Evolutionary conservation across 2,113 vertebrate genomes (phyloP).

Genomic region (Dinomys branickii): DNA sequence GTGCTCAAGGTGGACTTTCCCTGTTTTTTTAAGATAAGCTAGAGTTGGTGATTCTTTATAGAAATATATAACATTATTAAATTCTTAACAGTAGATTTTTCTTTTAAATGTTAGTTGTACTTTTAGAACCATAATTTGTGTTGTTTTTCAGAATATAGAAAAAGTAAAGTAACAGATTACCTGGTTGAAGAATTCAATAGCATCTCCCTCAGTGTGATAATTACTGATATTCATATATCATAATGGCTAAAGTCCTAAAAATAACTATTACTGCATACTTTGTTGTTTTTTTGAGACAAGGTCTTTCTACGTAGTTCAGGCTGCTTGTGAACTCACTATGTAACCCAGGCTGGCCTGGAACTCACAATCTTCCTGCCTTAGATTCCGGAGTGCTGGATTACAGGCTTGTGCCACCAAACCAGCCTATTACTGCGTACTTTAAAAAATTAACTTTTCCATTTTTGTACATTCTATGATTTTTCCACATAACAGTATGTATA

Average conservation of each 20-base stretch:
- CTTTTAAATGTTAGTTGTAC: conserved; percentile 30
- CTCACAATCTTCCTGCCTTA: no score
- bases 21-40: not conserved
- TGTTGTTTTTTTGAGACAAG: no score
- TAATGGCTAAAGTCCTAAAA: not conserved
- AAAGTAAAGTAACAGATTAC: not conserved
- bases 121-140: conserved; percentile 34
- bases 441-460: not conserved
- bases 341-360: no score
- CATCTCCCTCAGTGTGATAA: not conserved
- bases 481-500: not conserved
- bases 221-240: not conserved
- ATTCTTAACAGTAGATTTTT: conserved; percentile 28
- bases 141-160: conserved; percentile 22
- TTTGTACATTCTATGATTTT: conserved; percentile 21
- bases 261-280: not conserved
- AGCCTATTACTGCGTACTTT: not conserved
- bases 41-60: conserved; percentile 20
- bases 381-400: no score
- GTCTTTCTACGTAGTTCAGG: no score
- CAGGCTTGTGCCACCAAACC: no score
- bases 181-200: conserved; percentile 17
- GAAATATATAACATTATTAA: not conserved
- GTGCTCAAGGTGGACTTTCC: not conserved
- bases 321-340: no score